These are phyloP conservation scores for Protomyctophum bolini DNA, from an alignment of 2,113 vertebrate genomes.

Conservation along the genomic window DNA sequence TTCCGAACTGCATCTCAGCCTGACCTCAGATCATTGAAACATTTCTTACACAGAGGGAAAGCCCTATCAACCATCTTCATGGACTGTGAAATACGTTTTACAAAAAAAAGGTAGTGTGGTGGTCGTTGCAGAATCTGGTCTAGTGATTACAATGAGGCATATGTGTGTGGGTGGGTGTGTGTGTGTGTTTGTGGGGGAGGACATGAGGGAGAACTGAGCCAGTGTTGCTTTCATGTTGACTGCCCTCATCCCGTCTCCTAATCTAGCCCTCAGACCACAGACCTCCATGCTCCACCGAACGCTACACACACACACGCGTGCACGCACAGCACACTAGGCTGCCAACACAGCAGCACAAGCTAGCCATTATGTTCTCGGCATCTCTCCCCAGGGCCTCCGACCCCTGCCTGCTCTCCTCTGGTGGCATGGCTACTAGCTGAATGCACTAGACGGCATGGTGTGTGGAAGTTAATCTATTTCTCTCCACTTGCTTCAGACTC, in stretches of 20 bases:
- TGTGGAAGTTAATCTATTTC: not conserved
- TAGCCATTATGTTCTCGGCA: conserved; percentile 10
- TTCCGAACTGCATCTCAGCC: conserved; percentile 20
- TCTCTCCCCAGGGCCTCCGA: conserved; percentile 17
- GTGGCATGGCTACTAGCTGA: not conserved
- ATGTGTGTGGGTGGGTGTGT: not conserved
- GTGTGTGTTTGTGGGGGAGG: conserved; percentile 19
- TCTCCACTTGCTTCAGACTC: conserved; percentile 4
- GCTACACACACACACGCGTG: not conserved
- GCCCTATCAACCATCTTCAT: conserved; percentile 16
- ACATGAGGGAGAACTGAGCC: conserved; percentile 4
- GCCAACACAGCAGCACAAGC: not conserved
- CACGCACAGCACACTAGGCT: not conserved
- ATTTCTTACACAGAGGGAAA: conserved; percentile 14
- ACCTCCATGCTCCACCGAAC: not conserved
- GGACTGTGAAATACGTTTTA: conserved; percentile 52
- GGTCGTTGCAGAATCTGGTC: conserved; percentile 12
- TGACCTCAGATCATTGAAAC: conserved; percentile 17
- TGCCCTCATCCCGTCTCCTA: conserved; percentile 8
- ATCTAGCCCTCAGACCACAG: conserved; percentile 6
- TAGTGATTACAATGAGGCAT: not conserved
- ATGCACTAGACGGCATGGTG: not conserved
- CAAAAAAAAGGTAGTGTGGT: conserved; percentile 12
- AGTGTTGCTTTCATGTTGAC: conserved; percentile 19
- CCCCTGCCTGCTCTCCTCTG: not conserved